Evolutionary conservation across 1,140 invertebrate genomes (phyloP).

Genomic region (Drosophila sp.): DNA sequence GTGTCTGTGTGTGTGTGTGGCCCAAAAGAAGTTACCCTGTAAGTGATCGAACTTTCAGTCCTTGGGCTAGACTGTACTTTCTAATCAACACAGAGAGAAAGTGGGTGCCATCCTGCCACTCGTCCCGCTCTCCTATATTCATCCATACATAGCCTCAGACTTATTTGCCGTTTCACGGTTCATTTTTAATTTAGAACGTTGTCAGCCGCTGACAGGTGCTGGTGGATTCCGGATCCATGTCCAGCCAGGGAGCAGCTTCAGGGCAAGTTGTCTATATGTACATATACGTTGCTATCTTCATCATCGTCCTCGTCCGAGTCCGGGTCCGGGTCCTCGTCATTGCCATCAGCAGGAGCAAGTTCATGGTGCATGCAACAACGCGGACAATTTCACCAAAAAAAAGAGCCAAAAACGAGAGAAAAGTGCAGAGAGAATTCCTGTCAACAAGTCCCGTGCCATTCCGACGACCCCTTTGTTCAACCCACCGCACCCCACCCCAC

Average conservation of each 20-base stretch:
- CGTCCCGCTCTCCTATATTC: no score
- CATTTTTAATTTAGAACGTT: slow-evolving; percentile 43
- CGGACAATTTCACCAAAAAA: slow-evolving; percentile 28
- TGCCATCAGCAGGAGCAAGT: not conserved
- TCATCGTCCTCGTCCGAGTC: not conserved
- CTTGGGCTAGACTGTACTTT: no score
- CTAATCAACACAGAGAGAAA: no score
- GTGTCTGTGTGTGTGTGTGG: no score
- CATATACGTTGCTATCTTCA: not conserved
- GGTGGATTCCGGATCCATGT: slow-evolving; percentile 1
- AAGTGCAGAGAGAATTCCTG: slow-evolving; percentile 31
- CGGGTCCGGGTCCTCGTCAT: no score
- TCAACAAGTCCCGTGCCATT: slow-evolving; percentile 38
- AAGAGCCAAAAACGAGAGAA: not conserved
- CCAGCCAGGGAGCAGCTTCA: not conserved
- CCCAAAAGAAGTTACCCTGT: no score
- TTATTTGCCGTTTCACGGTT: not conserved
- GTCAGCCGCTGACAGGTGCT: slow-evolving; percentile 17
- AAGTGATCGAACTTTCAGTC: no score
- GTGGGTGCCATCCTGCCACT: no score
- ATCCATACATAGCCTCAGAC: not conserved
- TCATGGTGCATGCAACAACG: slow-evolving; percentile 27
- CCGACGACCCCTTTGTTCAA: not conserved
- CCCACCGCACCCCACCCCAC: not conserved
- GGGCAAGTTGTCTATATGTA: not conserved